These are phyloP conservation scores for Hybognathus amarus DNA, from an alignment of 2,797 vertebrate genomes.

Conservation along the genomic window DNA sequence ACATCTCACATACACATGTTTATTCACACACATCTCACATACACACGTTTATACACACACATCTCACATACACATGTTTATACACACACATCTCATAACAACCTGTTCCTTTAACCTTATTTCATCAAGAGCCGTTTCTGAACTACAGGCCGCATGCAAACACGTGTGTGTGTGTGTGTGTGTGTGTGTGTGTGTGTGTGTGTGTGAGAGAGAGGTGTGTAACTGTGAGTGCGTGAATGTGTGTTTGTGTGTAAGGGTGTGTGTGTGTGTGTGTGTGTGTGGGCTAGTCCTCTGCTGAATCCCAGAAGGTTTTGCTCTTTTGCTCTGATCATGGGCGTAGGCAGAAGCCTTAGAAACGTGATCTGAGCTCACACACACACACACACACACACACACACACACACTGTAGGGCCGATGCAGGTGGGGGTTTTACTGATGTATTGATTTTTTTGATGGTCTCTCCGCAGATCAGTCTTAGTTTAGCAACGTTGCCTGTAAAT, in stretches of 20 bases:
- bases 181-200: no score
- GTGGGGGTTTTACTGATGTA: conserved; percentile 87
- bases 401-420: conserved; percentile 81
- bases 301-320: conserved; percentile 81
- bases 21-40: no score
- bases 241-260: no score
- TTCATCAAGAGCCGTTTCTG: not conserved
- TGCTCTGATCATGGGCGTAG: conserved; percentile 81
- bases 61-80: no score
- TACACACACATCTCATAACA: conserved; percentile 5
- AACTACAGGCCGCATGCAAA: not conserved
- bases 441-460: conserved; percentile 90
- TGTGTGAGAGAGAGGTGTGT: no score
- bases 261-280: conserved; percentile 33
- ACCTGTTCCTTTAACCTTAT: not conserved
- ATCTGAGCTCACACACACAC: conserved; percentile 70
- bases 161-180: no score
- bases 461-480: conserved; percentile 79
- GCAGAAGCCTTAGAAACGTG: conserved; percentile 85
- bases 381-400: conserved; percentile 30
- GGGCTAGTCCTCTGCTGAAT: conserved; percentile 35
- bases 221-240: no score
- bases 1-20: no score
- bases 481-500: conserved; percentile 68
- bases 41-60: no score